Percentiles rank a stretch among this genome's conserved stretches.
phyloP scores from a whole-genome alignment of 2,797 vertebrate genomes.

The Tachyglossus aculeatus region DNA sequence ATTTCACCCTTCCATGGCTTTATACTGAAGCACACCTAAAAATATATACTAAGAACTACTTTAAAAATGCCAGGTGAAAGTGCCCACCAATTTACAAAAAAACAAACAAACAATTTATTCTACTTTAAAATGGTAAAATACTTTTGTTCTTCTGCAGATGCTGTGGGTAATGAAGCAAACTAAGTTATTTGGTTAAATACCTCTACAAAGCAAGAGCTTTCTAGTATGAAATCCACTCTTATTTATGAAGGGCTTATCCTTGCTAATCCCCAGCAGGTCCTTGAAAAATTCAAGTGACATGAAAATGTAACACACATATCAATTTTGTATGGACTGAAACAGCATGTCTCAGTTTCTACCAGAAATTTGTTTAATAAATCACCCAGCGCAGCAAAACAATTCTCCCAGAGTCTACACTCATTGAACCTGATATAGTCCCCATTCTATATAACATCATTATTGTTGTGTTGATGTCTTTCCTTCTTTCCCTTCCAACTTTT shows the following conservation, averaged over 20 bases:
- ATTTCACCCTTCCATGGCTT: too few species aligned
- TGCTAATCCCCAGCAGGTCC: slow-evolving; percentile 29
- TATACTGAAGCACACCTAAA: too few species aligned
- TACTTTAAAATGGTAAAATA: background rate
- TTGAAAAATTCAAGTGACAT: slow-evolving; percentile 45
- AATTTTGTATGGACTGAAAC: slow-evolving; percentile 40
- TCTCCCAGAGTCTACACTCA: slow-evolving; percentile 14
- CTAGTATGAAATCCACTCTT: slow-evolving; percentile 8
- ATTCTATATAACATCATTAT: background rate
- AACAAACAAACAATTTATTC: too few species aligned
- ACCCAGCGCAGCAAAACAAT: slow-evolving; percentile 1
- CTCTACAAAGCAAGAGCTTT: background rate
- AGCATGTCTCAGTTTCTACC: background rate
- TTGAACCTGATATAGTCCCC: background rate
- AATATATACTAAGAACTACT: too few species aligned
- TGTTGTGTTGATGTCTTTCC: background rate
- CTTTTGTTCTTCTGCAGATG: background rate
- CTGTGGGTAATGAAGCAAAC: background rate
- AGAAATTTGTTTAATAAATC: slow-evolving; percentile 37
- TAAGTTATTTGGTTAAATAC: background rate
- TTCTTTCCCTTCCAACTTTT: background rate
- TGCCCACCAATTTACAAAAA: background rate
- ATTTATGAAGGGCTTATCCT: slow-evolving; percentile 20
- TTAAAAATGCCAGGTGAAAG: too few species aligned
- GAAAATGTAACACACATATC: slow-evolving; percentile 20